phyloP scores from a whole-genome alignment of 2,888 invertebrate species.

The Branchellion lobata region DNA sequence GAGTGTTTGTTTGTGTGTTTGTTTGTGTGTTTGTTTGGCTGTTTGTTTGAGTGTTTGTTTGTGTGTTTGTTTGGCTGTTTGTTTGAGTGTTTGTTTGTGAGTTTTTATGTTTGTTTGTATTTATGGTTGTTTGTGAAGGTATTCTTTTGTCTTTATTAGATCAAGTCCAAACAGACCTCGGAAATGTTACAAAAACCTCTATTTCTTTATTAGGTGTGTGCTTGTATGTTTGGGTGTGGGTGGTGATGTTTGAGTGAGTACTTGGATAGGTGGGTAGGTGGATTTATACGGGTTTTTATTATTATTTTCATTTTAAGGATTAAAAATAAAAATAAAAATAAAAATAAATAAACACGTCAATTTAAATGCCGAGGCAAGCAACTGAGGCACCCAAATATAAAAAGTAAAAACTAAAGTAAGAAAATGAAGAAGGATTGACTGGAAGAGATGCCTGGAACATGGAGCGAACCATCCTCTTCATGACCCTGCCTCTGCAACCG shows the following conservation, averaged over 20 bases:
- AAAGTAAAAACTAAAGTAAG: neutral
- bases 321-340: neutral
- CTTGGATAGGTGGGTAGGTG: neutral
- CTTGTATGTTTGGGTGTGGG: conserved; percentile 3
- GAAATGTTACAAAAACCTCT: too few species aligned
- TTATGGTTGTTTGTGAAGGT: neutral
- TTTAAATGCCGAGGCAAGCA: neutral
- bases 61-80: too few species aligned
- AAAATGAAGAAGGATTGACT: too few species aligned
- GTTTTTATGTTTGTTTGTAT: too few species aligned
- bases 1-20: too few species aligned
- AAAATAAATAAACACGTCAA: neutral
- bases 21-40: too few species aligned
- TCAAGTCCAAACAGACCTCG: too few species aligned
- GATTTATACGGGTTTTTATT: neutral
- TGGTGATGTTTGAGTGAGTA: conserved; percentile 10
- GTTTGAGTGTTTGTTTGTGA: too few species aligned
- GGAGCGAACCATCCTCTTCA: conserved; percentile 6
- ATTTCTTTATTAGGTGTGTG: too few species aligned
- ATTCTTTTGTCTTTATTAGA: too few species aligned
- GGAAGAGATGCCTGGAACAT: conserved; percentile 20
- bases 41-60: too few species aligned
- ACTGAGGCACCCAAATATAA: neutral
- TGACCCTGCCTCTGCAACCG: conserved; percentile 14
- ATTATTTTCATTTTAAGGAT: neutral